Evolutionary conservation across 2,797 vertebrate genomes (phyloP), one percentile per base, ranked within the genome.

Genomic region (Calcarius lapponicus): DNA sequence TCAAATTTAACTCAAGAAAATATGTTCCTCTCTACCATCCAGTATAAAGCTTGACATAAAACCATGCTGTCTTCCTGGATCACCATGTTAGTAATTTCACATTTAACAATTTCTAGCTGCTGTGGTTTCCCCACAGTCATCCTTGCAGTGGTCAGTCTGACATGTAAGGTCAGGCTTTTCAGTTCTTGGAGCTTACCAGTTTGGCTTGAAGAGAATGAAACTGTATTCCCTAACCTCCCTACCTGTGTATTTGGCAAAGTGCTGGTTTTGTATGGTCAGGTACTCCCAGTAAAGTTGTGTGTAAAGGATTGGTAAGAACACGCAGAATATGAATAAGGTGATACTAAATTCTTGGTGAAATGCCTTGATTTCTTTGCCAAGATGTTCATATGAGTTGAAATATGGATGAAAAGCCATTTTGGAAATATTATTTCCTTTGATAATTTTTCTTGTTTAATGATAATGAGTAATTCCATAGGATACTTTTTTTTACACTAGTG

Each of bases 211-310:
- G 28, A 75, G 36, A 80, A 40, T 28, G 28, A 50, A 69, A 12
- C 25, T 48, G 8, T 51, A 43, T 78, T 93, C 17, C 11, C 17
- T 29, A 53, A 10, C 20, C 45, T 73, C 43, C 29, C 29, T 73
- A 43, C 15, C 38, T 32, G 36, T 80, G 31, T 19, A 28, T 66
- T 40, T 62, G 45, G 9, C 47, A 72, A 45, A 26, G 43, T 48
- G 45, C 10, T 21, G 16, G 40, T 31, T 85, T 53, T 75, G 7
- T 80, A 18, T 13, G 13, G 19, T 43, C 17, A n/a, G n/a, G 40
- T 72, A 42, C 10, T n/a, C 8, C 28, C 6, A 1, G 25, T 36
- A 22, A 11, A 2, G 2, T 12, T 76, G 5, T 28, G 2, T 45
- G 4, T 42, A 47, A 62, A 80, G 17, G 21, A 62, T 38, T 61